These are phyloP conservation scores for Meloidogyne hapla DNA, from an alignment of 1,140 invertebrate species.

Conservation along the genomic window DNA sequence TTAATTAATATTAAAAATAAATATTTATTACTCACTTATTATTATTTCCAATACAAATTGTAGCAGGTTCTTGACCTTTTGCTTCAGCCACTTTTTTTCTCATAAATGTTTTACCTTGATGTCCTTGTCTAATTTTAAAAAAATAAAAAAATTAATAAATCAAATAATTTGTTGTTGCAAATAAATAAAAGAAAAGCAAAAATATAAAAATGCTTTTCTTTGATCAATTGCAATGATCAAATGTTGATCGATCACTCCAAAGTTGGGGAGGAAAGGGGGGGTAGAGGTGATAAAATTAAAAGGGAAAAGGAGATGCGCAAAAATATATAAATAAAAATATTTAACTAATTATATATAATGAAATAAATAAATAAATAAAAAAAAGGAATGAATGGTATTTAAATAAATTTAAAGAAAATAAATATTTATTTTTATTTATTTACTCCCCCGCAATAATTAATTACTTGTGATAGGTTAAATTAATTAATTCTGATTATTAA, in stretches of 20 bases:
- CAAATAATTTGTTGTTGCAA: constrained; percentile 13
- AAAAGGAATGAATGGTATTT: too few relatives aligned
- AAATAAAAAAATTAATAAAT: constrained; percentile 18
- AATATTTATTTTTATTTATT: background rate
- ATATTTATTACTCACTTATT: background rate
- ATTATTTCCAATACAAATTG: background rate
- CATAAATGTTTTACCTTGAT: constrained; percentile 29
- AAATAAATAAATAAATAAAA: too few relatives aligned
- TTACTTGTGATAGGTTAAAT: background rate
- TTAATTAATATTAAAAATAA: background rate
- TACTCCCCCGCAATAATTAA: background rate
- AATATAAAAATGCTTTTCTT: background rate
- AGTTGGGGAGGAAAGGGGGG: background rate
- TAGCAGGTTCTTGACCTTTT: constrained; percentile 4
- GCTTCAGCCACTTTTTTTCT: constrained; percentile 22
- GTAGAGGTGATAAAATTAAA: background rate
- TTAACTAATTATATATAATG: too few relatives aligned
- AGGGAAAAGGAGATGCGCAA: constrained; percentile 10
- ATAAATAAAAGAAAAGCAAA: constrained; percentile 10
- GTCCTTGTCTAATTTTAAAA: constrained; percentile 25
- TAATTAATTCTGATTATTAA: background rate
- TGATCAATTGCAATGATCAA: constrained; percentile 14
- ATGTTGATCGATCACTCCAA: constrained; percentile 3
- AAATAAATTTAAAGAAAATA: background rate
- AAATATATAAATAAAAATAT: constrained; percentile 2